These are phyloP conservation scores for Heterohyrax brucei DNA, from an alignment of 2,797 vertebrate species.

Conservation along the genomic window DNA sequence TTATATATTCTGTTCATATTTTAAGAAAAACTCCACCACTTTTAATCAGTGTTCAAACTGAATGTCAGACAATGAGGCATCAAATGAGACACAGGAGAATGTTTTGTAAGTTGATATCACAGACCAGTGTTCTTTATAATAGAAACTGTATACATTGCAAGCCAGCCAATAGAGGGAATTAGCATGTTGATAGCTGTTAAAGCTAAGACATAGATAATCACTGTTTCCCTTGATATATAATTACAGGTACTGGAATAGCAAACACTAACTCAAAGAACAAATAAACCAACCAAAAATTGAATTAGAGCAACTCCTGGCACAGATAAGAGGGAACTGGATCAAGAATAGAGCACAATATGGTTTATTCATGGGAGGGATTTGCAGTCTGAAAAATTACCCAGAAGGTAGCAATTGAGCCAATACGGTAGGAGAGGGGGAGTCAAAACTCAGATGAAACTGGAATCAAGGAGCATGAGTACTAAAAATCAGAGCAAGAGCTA, in stretches of 20 bases:
- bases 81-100: slow-evolving; percentile 27
- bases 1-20: background rate
- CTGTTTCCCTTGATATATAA: slow-evolving; percentile 31
- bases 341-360: slow-evolving; percentile 19
- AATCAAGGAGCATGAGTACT: background rate
- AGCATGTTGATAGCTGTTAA: slow-evolving; percentile 1
- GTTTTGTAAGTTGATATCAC: slow-evolving; percentile 8
- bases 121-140: slow-evolving; percentile 45
- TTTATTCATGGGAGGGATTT: slow-evolving; percentile 39
- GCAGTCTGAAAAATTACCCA: slow-evolving; percentile 25
- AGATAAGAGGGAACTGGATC: slow-evolving; percentile 4
- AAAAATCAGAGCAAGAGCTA: background rate
- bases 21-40: slow-evolving; percentile 45
- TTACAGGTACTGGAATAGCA: background rate
- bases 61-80: slow-evolving; percentile 7
- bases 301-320: slow-evolving; percentile 24
- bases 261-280: slow-evolving; percentile 59
- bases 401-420: background rate
- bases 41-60: slow-evolving; percentile 1
- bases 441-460: background rate
- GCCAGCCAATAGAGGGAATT: background rate
- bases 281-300: slow-evolving; percentile 50
- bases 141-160: background rate
- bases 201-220: slow-evolving; percentile 9
- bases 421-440: background rate